Percentiles rank a stretch among this genome's conserved stretches.
These are phyloP conservation scores for Lepeophtheirus nordmannii DNA, from an alignment of 2,888 invertebrate species.

Conservation along the genomic window DNA sequence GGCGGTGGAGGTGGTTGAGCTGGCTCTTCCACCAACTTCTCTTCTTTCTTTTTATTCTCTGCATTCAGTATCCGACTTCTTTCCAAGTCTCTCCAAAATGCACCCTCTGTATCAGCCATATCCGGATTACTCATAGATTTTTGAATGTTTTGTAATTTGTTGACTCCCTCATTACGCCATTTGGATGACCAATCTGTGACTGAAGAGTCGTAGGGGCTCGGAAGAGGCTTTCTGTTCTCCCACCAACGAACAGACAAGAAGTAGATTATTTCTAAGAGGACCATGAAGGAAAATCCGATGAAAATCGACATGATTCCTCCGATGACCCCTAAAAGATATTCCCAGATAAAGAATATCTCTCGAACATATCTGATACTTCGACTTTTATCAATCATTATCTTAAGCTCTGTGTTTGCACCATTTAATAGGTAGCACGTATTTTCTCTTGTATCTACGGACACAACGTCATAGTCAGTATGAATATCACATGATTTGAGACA, in stretches of 20 bases:
- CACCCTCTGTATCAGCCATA: background rate
- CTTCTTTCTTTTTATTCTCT: background rate
- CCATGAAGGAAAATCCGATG: slow-evolving; percentile 7
- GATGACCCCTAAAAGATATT: slow-evolving; percentile 4
- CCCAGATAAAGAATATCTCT: background rate
- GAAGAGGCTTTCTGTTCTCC: background rate
- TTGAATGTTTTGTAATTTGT: background rate
- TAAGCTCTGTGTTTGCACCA: background rate
- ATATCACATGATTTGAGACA: background rate
- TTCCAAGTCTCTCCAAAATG: background rate
- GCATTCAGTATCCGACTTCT: background rate
- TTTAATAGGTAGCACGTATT: background rate
- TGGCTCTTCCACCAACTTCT: background rate
- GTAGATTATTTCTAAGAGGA: background rate
- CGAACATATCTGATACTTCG: background rate
- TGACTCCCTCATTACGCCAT: background rate
- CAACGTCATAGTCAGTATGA: slow-evolving; percentile 1
- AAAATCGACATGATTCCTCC: slow-evolving; percentile 16
- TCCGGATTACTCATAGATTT: background rate
- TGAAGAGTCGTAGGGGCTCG: background rate
- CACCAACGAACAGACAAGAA: slow-evolving; percentile 12
- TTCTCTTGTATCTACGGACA: background rate
- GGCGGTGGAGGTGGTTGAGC: background rate
- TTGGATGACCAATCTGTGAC: background rate
- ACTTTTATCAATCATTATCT: background rate